Percentiles rank a stretch among this genome's conserved stretches.
Conservation (phyloP, 2,113 vertebrate genomes). For the Mus spicilegus region DNA sequence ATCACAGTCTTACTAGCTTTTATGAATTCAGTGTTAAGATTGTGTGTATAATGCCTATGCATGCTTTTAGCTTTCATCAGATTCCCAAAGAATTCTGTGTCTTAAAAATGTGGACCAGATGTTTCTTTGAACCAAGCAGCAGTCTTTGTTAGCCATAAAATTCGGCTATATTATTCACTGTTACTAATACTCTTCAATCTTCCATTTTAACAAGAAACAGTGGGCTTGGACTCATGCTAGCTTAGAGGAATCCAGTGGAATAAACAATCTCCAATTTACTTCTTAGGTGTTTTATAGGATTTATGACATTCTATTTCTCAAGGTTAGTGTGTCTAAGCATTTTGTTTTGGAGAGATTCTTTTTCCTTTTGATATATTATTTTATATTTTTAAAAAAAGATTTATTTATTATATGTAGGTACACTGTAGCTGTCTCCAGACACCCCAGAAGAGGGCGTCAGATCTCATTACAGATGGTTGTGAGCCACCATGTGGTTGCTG, state of each 20-base stretch:
- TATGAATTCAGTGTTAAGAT: neutral
- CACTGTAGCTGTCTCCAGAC: too few relatives aligned
- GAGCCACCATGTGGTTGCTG: too few relatives aligned
- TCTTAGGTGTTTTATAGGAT: constrained; percentile 43
- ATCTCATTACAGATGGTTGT: too few relatives aligned
- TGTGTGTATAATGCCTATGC: neutral
- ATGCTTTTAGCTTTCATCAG: neutral
- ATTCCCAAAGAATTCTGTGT: neutral
- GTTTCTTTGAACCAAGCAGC: neutral
- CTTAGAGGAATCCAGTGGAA: neutral
- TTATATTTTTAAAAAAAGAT: neutral
- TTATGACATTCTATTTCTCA: neutral
- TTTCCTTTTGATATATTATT: constrained; percentile 7
- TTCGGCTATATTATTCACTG: neutral
- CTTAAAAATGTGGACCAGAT: neutral
- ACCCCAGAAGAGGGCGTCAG: too few relatives aligned
- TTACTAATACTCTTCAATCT: neutral
- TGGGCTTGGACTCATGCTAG: neutral
- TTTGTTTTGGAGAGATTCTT: neutral
- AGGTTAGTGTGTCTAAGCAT: constrained; percentile 19
- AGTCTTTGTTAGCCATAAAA: neutral
- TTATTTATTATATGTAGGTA: too few relatives aligned
- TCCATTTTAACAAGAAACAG: constrained; percentile 1
- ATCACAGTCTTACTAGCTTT: neutral
- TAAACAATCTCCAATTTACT: constrained; percentile 15